These are phyloP conservation scores for Sylvilagus bachmani DNA, from an alignment of 2,113 vertebrate genomes.

Conservation along the genomic window DNA sequence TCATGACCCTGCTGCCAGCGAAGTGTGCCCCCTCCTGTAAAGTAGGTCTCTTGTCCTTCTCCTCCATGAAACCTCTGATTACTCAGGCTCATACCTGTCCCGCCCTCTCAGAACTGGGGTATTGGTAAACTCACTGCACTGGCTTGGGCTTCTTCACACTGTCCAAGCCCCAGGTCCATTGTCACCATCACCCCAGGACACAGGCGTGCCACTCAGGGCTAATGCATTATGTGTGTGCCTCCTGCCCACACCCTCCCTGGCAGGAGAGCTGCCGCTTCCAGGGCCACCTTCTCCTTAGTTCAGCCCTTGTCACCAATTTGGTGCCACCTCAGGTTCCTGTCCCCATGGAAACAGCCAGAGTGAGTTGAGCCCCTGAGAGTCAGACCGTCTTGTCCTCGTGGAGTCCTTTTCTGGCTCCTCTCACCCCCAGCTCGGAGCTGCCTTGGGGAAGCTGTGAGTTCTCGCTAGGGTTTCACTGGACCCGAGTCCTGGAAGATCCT, in stretches of 20 bases:
- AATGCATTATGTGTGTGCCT: background rate
- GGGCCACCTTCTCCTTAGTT: background rate
- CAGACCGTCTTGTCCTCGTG: background rate
- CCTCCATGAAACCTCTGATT: background rate
- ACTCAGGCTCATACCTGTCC: background rate
- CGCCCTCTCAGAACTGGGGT: background rate
- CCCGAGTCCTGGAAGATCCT: background rate
- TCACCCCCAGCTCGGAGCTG: background rate
- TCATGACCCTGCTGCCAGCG: background rate
- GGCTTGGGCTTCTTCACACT: background rate
- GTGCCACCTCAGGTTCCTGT: background rate
- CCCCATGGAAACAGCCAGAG: background rate
- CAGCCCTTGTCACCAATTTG: background rate
- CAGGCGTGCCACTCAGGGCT: background rate
- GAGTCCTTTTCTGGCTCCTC: background rate
- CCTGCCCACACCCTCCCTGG: background rate
- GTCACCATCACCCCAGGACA: constrained; percentile 3
- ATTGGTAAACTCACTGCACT: background rate
- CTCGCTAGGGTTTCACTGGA: background rate
- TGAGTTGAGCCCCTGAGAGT: background rate
- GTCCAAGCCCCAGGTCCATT: background rate
- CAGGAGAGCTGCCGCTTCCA: background rate
- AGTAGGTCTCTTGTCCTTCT: background rate
- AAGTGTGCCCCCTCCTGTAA: background rate
- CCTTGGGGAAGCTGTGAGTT: background rate